These are phyloP conservation scores for Microchrysa polita DNA, from an alignment of 2,888 invertebrate species.

Conservation along the genomic window DNA sequence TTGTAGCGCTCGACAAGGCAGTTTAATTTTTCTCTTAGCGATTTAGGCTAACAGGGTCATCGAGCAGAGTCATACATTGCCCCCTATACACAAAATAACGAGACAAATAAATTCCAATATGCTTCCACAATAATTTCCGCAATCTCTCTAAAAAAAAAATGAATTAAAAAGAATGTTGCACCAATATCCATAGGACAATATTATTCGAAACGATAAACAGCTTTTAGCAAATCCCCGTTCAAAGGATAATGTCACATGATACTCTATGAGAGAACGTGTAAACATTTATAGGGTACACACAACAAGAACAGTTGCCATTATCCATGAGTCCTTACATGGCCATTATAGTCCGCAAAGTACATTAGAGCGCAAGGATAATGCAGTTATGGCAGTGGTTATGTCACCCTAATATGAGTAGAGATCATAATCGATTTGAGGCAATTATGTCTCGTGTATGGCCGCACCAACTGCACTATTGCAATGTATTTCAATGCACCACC, in stretches of 20 bases:
- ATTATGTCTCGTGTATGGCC: constrained; percentile 36
- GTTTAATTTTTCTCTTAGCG: too few species aligned
- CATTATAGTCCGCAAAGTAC: constrained; percentile 41
- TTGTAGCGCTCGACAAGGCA: too few species aligned
- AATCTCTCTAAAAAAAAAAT: too few species aligned
- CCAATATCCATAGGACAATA: constrained; percentile 23
- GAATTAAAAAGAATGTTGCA: background rate
- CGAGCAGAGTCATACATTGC: too few species aligned
- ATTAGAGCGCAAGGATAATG: constrained; percentile 39
- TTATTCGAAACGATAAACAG: constrained; percentile 31
- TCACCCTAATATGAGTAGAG: constrained; percentile 36
- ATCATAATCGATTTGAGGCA: constrained; percentile 43
- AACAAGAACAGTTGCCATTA: constrained; percentile 38
- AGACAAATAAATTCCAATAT: too few species aligned
- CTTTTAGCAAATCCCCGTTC: constrained; percentile 33
- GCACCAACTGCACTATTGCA: constrained; percentile 18
- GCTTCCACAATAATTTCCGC: too few species aligned
- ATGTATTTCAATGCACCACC: background rate
- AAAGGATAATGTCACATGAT: constrained; percentile 39
- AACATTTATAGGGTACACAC: constrained; percentile 44
- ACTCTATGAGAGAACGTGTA: constrained; percentile 42
- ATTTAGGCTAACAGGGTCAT: too few species aligned
- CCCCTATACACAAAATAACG: too few species aligned
- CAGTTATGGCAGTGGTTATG: constrained; percentile 38
- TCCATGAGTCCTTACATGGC: constrained; percentile 38